These are phyloP conservation scores for Spinus olivaceus DNA, from an alignment of 2,797 vertebrate species.

Conservation along the genomic window DNA sequence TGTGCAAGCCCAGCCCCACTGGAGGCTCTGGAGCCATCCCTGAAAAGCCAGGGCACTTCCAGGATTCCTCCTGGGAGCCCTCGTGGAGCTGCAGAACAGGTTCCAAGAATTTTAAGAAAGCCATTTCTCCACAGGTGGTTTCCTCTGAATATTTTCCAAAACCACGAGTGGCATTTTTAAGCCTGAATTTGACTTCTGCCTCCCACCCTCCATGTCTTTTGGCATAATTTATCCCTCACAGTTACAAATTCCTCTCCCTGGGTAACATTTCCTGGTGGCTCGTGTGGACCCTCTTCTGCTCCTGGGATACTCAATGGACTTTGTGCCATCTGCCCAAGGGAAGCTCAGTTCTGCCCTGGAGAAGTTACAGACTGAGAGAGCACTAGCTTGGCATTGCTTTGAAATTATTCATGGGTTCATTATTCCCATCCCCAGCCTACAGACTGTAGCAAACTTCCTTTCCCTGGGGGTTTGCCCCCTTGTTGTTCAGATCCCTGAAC, in stretches of 20 bases:
- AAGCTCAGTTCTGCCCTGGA: neutral
- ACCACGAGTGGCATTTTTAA: neutral
- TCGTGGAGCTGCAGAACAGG: neutral
- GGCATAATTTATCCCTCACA: neutral
- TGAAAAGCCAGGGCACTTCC: neutral
- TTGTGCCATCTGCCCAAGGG: neutral
- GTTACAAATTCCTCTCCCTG: neutral
- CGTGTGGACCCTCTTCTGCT: fast-evolving
- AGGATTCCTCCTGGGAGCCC: neutral
- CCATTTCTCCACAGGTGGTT: neutral
- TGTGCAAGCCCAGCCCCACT: neutral
- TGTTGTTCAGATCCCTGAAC: neutral
- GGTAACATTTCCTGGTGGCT: neutral
- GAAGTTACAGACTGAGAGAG: neutral
- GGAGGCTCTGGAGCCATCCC: neutral
- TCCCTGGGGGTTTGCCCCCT: neutral
- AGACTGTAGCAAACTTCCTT: neutral
- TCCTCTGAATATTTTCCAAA: neutral
- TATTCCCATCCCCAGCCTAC: neutral
- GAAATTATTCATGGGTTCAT: neutral
- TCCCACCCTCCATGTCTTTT: neutral
- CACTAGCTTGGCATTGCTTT: neutral
- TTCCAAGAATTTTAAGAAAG: neutral
- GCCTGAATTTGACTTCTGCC: neutral
- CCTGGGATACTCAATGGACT: fast-evolving